Conservation (phyloP, 2,888 invertebrate species). For the Electrophaes corylata region DNA sequence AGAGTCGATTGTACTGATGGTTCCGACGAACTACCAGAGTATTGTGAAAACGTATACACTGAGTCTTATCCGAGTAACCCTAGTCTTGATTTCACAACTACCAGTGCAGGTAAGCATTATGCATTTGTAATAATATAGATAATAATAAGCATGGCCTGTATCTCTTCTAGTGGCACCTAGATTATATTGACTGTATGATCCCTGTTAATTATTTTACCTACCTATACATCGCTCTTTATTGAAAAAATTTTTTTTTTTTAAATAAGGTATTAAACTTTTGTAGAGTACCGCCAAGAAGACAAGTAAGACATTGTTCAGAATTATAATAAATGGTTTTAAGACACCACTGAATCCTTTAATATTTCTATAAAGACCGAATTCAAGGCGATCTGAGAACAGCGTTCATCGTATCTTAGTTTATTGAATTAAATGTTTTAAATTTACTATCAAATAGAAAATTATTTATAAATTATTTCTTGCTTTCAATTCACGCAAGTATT, state of each 20-base stretch:
- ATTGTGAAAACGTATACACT: slow-evolving; percentile 63
- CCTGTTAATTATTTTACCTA: background rate
- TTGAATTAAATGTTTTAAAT: too few relatives aligned
- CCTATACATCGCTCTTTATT: too few relatives aligned
- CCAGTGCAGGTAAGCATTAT: slow-evolving; percentile 16
- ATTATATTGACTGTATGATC: background rate
- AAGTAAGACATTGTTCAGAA: too few relatives aligned
- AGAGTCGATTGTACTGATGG: slow-evolving; percentile 86
- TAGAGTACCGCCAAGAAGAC: too few relatives aligned
- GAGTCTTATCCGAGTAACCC: slow-evolving; percentile 3
- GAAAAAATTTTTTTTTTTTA: too few relatives aligned
- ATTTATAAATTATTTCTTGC: background rate
- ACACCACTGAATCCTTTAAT: too few relatives aligned
- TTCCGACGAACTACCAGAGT: slow-evolving; percentile 84
- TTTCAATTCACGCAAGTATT: background rate
- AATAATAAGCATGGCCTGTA: background rate
- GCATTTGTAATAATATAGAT: background rate
- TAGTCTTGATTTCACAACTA: slow-evolving; percentile 10
- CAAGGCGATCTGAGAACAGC: background rate
- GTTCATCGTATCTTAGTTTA: background rate
- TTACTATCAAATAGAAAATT: too few relatives aligned
- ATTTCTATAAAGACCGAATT: background rate
- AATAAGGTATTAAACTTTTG: too few relatives aligned
- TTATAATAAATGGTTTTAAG: too few relatives aligned
- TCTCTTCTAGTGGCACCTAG: too few relatives aligned